Conservation (phyloP, 2,113 vertebrate genomes). For the Fukomys damarensis region DNA sequence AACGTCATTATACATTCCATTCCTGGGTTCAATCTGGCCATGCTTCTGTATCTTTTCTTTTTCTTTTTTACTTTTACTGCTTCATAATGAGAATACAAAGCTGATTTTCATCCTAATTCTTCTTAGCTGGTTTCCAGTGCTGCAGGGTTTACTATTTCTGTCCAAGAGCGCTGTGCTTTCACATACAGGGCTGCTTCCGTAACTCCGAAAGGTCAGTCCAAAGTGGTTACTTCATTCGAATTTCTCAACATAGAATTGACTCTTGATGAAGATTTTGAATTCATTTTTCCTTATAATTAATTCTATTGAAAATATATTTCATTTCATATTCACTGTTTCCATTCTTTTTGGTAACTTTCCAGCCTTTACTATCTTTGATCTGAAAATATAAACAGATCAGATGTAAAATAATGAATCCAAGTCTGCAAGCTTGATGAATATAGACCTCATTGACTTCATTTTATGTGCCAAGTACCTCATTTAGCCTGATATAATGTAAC, state of each 20-base stretch:
- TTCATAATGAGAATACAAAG: background rate
- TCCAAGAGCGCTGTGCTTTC: background rate
- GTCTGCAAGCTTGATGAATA: background rate
- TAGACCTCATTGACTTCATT: conserved; percentile 6
- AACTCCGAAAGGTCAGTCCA: background rate
- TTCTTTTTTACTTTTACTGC: background rate
- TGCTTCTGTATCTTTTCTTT: background rate
- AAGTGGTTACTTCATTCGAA: conserved; percentile 32
- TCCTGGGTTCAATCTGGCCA: background rate
- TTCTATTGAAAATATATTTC: conserved; percentile 23
- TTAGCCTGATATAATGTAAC: background rate
- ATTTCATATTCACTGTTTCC: background rate
- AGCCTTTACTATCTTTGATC: background rate
- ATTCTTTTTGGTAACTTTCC: background rate
- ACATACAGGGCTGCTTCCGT: background rate
- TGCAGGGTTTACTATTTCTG: background rate
- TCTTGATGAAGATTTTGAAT: background rate
- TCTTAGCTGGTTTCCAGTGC: background rate
- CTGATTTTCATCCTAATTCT: conserved; percentile 41
- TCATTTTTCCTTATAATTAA: background rate
- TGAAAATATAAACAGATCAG: background rate
- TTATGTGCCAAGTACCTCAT: background rate
- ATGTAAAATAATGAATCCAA: background rate
- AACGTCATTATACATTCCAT: background rate
- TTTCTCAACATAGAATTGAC: background rate